Evolutionary conservation across 2,888 invertebrate genomes (phyloP).

Genomic region (Mechanitis mazaeus): DNA sequence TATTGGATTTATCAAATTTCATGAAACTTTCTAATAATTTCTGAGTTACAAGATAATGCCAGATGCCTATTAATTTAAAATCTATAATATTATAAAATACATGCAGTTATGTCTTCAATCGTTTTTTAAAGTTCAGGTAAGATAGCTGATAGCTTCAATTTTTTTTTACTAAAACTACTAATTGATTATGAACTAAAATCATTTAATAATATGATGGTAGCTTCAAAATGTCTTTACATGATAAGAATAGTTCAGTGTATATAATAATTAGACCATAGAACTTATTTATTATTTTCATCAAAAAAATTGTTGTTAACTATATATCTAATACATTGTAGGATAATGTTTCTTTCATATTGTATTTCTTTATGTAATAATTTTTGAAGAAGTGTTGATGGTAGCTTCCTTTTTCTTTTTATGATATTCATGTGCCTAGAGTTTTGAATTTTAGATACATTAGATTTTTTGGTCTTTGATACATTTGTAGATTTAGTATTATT

Average conservation of each 20-base stretch:
- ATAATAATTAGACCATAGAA: not conserved
- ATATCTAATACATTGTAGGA: conserved; percentile 90
- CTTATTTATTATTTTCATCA: conserved; percentile 38
- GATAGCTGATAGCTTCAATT: too few relatives aligned
- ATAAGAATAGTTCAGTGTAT: not conserved
- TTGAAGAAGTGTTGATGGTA: conserved; percentile 79
- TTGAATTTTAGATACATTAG: conserved; percentile 28
- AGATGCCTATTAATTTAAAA: too few relatives aligned
- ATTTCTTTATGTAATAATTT: conserved; percentile 87
- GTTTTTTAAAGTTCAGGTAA: too few relatives aligned
- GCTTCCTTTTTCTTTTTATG: conserved; percentile 36
- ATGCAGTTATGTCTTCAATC: too few relatives aligned
- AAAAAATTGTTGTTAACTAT: conserved; percentile 88
- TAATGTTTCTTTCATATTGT: conserved; percentile 88
- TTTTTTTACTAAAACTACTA: too few relatives aligned
- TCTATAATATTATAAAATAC: too few relatives aligned
- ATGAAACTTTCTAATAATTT: too few relatives aligned
- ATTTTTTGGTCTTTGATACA: conserved; percentile 32
- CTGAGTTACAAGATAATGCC: too few relatives aligned
- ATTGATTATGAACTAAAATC: too few relatives aligned
- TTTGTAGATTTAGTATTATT: conserved; percentile 27
- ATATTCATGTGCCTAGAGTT: conserved; percentile 25
- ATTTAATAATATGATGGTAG: too few relatives aligned
- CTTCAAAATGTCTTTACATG: too few relatives aligned
- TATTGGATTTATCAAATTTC: too few relatives aligned